A percentile compares a stretch with the other conserved stretches of the same genome.
Conservation (phyloP, 2,113 vertebrate species). For the Periophthalmodon schlosseri region DNA sequence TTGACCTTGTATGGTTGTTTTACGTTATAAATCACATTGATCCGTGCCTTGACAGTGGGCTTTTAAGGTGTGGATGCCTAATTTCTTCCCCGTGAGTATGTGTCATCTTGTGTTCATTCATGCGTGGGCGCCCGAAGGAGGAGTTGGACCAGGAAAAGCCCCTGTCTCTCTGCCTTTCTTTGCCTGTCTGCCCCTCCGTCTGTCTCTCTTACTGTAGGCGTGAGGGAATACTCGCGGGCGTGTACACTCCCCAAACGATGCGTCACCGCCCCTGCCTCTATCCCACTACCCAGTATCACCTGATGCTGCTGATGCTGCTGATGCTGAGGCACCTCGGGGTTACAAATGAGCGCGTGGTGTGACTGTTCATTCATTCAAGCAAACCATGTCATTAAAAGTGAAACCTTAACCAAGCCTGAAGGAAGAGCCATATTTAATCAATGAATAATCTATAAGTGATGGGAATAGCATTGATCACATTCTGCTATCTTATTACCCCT, state of each 20-base stretch:
- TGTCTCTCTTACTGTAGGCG: constrained; percentile 42
- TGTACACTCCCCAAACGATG: constrained; percentile 49
- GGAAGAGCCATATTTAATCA: neutral
- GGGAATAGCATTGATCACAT: neutral
- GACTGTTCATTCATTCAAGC: constrained; percentile 19
- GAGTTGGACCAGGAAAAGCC: constrained; percentile 67
- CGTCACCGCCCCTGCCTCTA: constrained; percentile 66
- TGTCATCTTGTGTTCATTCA: constrained; percentile 63
- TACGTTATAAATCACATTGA: neutral
- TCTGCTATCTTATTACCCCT: neutral
- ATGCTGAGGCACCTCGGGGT: constrained; percentile 8
- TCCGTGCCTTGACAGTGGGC: constrained; percentile 21
- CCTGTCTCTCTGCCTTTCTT: constrained; percentile 52
- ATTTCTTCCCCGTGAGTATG: constrained; percentile 22
- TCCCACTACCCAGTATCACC: constrained; percentile 51
- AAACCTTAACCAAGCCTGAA: neutral
- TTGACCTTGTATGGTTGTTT: constrained; percentile 14
- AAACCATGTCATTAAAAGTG: neutral
- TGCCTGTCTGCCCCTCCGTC: constrained; percentile 22
- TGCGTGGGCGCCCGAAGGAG: constrained; percentile 60
- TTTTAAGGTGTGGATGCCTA: constrained; percentile 13
- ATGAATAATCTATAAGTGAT: neutral
- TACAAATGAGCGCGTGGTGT: constrained; percentile 41
- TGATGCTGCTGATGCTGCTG: constrained; percentile 44
- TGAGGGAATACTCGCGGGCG: constrained; percentile 73